These are phyloP conservation scores for Myathropa florea DNA, from an alignment of 2,888 invertebrate genomes.

Conservation along the genomic window DNA sequence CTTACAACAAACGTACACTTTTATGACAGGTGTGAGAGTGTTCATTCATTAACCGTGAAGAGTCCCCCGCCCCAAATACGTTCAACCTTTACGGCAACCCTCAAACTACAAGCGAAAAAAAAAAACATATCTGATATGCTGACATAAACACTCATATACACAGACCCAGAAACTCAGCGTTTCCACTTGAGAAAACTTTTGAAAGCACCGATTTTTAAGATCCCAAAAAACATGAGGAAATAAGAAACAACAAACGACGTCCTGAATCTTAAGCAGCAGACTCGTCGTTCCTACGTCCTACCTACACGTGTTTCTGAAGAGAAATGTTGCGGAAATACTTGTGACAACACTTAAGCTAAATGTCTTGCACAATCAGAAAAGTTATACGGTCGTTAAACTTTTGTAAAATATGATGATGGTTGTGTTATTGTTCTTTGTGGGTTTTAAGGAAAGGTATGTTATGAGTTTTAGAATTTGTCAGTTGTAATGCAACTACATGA, in stretches of 20 bases:
- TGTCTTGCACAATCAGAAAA: slow-evolving; percentile 48
- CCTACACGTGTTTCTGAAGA: slow-evolving; percentile 35
- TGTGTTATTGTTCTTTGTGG: slow-evolving; percentile 5
- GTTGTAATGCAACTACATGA: neutral
- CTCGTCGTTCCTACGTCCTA: slow-evolving; percentile 10
- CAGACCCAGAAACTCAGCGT: neutral
- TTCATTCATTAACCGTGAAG: neutral
- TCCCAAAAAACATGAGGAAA: slow-evolving; percentile 15
- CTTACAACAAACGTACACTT: neutral
- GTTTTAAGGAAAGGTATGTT: slow-evolving; percentile 7
- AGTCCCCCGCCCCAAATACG: neutral
- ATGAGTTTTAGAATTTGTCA: neutral
- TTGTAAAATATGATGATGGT: slow-evolving; percentile 14
- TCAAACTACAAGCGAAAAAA: neutral
- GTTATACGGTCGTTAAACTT: slow-evolving; percentile 45
- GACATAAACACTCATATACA: slow-evolving; percentile 20
- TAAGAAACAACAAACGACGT: slow-evolving; percentile 16
- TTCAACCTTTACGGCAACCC: neutral
- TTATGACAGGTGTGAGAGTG: neutral
- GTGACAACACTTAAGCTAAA: slow-evolving; percentile 56
- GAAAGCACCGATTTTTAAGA: slow-evolving; percentile 23
- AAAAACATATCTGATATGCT: neutral
- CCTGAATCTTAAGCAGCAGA: slow-evolving; percentile 38
- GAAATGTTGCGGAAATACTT: slow-evolving; percentile 58
- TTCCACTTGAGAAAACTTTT: slow-evolving; percentile 52